phyloP scores from a whole-genome alignment of 2,797 vertebrate genomes.

The Sebastiscus tertius region DNA sequence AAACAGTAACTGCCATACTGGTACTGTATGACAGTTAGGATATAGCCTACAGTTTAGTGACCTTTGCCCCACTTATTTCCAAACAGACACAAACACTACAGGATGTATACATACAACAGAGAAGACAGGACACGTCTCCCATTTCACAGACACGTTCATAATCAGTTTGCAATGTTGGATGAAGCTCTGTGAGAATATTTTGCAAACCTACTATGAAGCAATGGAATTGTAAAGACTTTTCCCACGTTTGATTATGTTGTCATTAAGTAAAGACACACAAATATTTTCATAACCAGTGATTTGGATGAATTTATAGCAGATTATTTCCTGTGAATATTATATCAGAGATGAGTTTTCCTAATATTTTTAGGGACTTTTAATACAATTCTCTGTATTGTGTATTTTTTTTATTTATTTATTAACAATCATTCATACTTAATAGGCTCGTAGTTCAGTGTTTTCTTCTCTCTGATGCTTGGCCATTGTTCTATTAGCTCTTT shows the following conservation, averaged over 20 bases:
- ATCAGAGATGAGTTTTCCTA: fast-evolving
- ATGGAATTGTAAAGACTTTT: not conserved
- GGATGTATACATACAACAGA: not conserved
- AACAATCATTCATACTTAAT: no score
- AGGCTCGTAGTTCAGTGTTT: no score
- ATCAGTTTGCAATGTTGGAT: not conserved
- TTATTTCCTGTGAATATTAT: no score
- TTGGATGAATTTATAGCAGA: no score
- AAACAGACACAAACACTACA: constrained; percentile 1
- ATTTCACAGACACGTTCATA: not conserved
- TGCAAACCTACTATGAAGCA: not conserved
- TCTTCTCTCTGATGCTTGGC: no score
- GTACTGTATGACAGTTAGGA: not conserved
- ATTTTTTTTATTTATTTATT: no score
- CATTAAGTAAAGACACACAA: not conserved
- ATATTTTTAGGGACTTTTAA: no score
- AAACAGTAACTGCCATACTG: constrained; percentile 16
- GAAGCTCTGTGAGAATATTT: not conserved
- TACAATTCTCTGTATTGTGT: no score
- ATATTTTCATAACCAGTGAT: not conserved
- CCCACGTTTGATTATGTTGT: not conserved
- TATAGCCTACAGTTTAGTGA: not conserved
- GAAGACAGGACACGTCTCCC: not conserved
- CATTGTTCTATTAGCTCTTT: no score
- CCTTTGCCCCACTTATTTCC: constrained; percentile 11